Evolutionary conservation across 1,140 invertebrate genomes (phyloP), one percentile per base, ranked within the genome.

Genomic region (Tribolium castaneum): DNA sequence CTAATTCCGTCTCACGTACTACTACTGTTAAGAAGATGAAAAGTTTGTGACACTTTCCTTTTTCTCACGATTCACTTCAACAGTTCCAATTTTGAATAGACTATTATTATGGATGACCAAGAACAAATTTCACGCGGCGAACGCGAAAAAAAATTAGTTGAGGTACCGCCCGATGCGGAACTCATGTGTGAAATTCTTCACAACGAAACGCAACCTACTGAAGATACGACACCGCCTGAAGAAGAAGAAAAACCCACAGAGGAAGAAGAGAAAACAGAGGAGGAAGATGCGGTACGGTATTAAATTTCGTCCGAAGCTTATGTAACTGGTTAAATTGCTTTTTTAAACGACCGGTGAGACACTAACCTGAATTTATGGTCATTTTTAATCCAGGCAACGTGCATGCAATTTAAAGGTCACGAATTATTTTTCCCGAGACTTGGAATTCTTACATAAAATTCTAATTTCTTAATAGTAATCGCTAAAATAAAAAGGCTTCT

Each of bases 151-250:
- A 80, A 80, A 54, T 6, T 45, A 10, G 45, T 80, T n/a, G 72
- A 76, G 10, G 52, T 75, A 51, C 76, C 70, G 2, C 72, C 51
- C 25, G 45, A 78, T 71, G 79, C 70, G 14, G 73, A 78, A 51
- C 66, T 78, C n/a, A 75, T 73, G 59, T 80, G 76, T 76, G 62
- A 72, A 30, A 78, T 71, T 70, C 73, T 78, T 34, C 77, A 78
- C 45, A 19, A 16, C 14, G 50, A 51, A 56, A 51, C 72, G 4
- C 25, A 66, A 66, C 39, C 39, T n/a, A 35, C 30, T 35, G 72
- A 72, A 16, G 13, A 50, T 13, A 0, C 50, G 3, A 19, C 30
- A 5, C 39, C 39, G 7, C 10, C 12, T 19, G 45, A 51, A 9
- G 70, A 72, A 52, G 45, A 51, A 9, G 70, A 72, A 52, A 72